Evolutionary conservation across 2,113 vertebrate species (phyloP).

Genomic region (Raphicerus campestris): DNA sequence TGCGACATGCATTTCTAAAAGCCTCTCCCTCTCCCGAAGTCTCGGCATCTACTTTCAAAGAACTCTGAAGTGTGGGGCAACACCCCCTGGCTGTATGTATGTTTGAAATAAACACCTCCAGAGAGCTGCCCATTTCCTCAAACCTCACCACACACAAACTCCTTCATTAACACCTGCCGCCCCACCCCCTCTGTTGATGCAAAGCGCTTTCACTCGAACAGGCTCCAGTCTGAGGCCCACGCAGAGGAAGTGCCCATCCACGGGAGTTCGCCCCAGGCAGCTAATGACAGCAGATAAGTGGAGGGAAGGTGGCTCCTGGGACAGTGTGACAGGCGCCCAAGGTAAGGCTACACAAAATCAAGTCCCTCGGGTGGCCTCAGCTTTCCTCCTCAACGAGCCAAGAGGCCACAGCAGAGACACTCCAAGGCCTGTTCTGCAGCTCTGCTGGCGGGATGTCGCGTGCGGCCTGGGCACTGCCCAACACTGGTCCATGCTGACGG

Average conservation of each 20-base stretch:
- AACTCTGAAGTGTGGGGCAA: not conserved
- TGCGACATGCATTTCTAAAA: not conserved
- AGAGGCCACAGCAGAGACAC: not conserved
- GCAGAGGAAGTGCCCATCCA: not conserved
- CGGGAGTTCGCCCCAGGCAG: slow-evolving; percentile 29
- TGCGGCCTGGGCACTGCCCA: not conserved
- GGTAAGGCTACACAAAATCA: slow-evolving; percentile 37
- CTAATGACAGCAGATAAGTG: slow-evolving; percentile 55
- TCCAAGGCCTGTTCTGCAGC: not conserved
- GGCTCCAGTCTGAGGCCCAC: not conserved
- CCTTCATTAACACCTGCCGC: not conserved
- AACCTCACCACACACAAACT: not conserved
- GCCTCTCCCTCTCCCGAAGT: not conserved
- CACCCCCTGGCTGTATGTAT: not conserved
- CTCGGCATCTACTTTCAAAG: not conserved
- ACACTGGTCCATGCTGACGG: fast-evolving
- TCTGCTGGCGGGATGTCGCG: not conserved
- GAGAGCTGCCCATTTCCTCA: not conserved
- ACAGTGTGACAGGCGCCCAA: slow-evolving; percentile 39
- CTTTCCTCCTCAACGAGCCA: not conserved
- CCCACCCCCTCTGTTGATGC: too few species aligned
- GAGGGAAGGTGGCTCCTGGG: not conserved
- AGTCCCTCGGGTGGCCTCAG: slow-evolving; percentile 56
- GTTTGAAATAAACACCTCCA: not conserved
- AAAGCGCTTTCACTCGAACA: not conserved